Evolutionary conservation across 2,888 invertebrate genomes (phyloP).

Genomic region (Macropis europaea): DNA sequence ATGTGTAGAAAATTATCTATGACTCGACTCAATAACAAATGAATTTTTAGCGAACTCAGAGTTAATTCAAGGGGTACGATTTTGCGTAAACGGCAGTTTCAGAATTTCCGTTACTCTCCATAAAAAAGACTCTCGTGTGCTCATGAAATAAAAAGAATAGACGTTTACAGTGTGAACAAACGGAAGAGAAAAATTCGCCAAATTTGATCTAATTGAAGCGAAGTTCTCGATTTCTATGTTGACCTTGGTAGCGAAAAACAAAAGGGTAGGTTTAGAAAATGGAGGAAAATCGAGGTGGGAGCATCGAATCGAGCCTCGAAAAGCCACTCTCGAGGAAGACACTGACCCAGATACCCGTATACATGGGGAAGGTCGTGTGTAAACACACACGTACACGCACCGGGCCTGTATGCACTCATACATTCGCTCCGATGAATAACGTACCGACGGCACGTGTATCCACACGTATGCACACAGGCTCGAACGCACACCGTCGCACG

Average conservation of each 20-base stretch:
- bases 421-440: conserved; percentile 48
- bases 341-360: conserved; percentile 66
- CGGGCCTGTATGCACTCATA: conserved; percentile 20
- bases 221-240: background rate
- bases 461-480: background rate
- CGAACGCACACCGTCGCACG: too few species aligned
- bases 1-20: too few species aligned
- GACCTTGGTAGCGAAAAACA: conserved; percentile 48
- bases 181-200: background rate
- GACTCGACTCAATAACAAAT: too few species aligned
- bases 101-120: too few species aligned
- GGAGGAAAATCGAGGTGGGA: conserved; percentile 53
- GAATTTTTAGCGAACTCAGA: too few species aligned
- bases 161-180: too few species aligned
- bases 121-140: too few species aligned
- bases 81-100: too few species aligned
- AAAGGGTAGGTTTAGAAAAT: conserved; percentile 24
- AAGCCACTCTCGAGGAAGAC: conserved; percentile 64
- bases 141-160: too few species aligned
- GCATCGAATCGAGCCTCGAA: conserved; percentile 54
- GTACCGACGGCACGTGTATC: conserved; percentile 21
- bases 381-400: conserved; percentile 43
- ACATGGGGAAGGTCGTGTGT: conserved; percentile 62
- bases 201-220: background rate
- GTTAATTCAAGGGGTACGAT: too few species aligned